phyloP scores from a whole-genome alignment of 2,797 vertebrate genomes.

The Rhinogobio ventralis region DNA sequence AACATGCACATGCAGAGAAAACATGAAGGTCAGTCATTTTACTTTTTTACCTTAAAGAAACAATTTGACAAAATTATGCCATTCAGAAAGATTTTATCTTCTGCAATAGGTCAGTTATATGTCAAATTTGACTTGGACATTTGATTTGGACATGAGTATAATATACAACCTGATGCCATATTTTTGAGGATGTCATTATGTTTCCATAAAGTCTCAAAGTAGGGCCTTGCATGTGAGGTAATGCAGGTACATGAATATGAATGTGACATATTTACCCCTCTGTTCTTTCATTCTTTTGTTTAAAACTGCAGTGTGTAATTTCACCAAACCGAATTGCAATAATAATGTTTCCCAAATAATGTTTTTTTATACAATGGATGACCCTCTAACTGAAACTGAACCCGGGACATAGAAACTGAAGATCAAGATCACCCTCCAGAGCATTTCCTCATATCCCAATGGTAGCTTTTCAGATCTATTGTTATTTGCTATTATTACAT shows the following conservation, averaged over 20 bases:
- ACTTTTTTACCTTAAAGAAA: neutral
- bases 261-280: neutral
- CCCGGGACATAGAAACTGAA: neutral
- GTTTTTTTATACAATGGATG: neutral
- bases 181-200: neutral
- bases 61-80: neutral
- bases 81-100: neutral
- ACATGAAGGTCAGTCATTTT: neutral
- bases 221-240: neutral
- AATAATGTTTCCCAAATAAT: neutral
- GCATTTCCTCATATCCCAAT: neutral
- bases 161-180: neutral
- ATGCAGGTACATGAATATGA: neutral
- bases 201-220: neutral
- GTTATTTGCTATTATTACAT: neutral
- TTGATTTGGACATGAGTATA: neutral
- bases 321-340: neutral
- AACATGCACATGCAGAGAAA: neutral
- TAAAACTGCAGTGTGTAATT: neutral
- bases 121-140: neutral
- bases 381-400: neutral
- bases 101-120: neutral
- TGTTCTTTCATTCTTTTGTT: slow-evolving; percentile 1
- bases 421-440: neutral
- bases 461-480: neutral